These are phyloP conservation scores for Zapornia atra DNA, from an alignment of 2,113 vertebrate species.

Conservation along the genomic window DNA sequence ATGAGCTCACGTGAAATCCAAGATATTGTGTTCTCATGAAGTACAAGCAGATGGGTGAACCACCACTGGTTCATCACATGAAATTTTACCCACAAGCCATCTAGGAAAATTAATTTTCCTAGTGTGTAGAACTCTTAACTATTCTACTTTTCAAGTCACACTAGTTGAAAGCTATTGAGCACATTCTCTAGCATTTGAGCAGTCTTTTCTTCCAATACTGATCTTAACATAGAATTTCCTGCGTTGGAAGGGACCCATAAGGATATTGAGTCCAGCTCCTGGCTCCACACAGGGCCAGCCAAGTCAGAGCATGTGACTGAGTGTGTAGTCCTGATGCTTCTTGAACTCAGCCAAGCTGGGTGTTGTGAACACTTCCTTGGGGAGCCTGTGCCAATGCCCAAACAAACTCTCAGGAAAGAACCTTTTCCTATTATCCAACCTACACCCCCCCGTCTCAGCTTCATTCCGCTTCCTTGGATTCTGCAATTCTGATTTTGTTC, in stretches of 20 bases:
- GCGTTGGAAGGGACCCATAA: too few relatives aligned
- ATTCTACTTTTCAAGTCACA: background rate
- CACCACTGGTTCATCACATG: background rate
- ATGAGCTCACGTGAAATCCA: background rate
- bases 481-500: background rate
- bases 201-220: background rate
- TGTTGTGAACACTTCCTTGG: too few relatives aligned
- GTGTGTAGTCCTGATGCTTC: too few relatives aligned
- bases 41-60: conserved; percentile 21
- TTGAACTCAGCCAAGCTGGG: too few relatives aligned
- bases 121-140: background rate
- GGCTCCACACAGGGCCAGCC: too few relatives aligned
- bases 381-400: too few relatives aligned
- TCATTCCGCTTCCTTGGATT: too few relatives aligned
- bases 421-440: too few relatives aligned
- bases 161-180: background rate
- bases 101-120: background rate
- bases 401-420: too few relatives aligned
- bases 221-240: background rate
- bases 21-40: conserved; percentile 3
- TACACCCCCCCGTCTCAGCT: too few relatives aligned
- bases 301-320: too few relatives aligned
- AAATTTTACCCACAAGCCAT: background rate
- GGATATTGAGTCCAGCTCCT: too few relatives aligned
- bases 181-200: background rate